Percentiles rank a stretch among this genome's conserved stretches.
These are phyloP conservation scores for Rhinichthys osculus DNA, from an alignment of 2,797 vertebrate species.

Conservation along the genomic window DNA sequence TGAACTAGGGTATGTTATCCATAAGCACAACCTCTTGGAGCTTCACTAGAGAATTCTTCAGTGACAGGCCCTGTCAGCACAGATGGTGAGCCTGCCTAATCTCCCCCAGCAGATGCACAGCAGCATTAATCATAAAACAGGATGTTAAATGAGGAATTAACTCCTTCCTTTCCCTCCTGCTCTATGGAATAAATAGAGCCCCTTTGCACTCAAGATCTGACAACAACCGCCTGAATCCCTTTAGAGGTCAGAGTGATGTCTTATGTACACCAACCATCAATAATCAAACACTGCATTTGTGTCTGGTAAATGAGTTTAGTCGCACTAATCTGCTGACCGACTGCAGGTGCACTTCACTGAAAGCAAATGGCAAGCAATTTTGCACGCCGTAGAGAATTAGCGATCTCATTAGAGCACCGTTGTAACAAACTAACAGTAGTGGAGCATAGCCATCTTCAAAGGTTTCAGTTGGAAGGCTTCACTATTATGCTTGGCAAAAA, in stretches of 20 bases:
- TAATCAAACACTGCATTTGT: constrained; percentile 15
- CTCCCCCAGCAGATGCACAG: constrained; percentile 75
- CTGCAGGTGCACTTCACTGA: constrained; percentile 22
- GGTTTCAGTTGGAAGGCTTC: constrained; percentile 30
- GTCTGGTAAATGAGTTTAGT: constrained; percentile 20
- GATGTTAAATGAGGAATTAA: constrained; percentile 70
- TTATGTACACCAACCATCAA: not conserved
- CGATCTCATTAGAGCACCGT: constrained; percentile 35
- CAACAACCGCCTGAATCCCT: not conserved
- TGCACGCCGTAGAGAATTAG: constrained; percentile 27
- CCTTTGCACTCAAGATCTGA: constrained; percentile 7
- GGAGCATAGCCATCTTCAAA: constrained; percentile 41
- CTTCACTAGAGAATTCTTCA: constrained; percentile 40
- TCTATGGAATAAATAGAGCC: constrained; percentile 45
- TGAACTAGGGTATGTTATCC: constrained; percentile 16
- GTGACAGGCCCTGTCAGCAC: constrained; percentile 60
- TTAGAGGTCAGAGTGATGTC: not conserved
- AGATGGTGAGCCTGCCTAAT: constrained; percentile 72
- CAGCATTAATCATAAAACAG: constrained; percentile 75
- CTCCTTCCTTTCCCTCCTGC: constrained; percentile 59
- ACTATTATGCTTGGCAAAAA: constrained; percentile 25
- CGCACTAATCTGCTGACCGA: constrained; percentile 20
- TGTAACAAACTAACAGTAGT: constrained; percentile 35
- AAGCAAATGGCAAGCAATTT: constrained; percentile 21
- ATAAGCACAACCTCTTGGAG: constrained; percentile 39